These are phyloP conservation scores for Magallana angulata DNA, from an alignment of 1,140 invertebrate species.

Conservation along the genomic window DNA sequence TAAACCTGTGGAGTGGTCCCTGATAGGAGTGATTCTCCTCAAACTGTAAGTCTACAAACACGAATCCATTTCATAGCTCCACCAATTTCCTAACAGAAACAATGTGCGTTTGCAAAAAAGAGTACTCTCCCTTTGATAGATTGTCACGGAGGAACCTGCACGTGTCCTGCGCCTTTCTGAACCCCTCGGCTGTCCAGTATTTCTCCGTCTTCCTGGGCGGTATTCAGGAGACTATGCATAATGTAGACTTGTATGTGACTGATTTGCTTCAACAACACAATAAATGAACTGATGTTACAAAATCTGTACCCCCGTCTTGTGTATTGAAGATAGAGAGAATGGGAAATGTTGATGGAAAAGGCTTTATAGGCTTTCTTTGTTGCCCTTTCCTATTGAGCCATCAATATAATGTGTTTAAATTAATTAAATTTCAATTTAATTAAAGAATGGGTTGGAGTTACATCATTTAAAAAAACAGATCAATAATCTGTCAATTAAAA, in stretches of 20 bases:
- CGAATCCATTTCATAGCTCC: background rate
- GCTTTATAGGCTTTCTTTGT: no score
- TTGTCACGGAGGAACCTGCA: conserved; percentile 39
- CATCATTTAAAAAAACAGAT: no score
- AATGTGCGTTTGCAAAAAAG: background rate
- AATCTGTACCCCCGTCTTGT: background rate
- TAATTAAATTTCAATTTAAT: no score
- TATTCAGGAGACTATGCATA: conserved; percentile 21
- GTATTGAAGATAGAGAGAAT: background rate
- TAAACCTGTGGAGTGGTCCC: conserved; percentile 72
- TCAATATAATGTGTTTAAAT: no score
- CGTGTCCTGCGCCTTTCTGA: conserved; percentile 49
- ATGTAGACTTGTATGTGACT: conserved; percentile 34
- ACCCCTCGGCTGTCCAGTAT: conserved; percentile 15
- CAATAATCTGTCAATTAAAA: no score
- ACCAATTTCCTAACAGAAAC: background rate
- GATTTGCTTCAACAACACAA: conserved; percentile 12
- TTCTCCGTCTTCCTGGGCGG: conserved; percentile 28
- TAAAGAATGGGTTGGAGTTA: no score
- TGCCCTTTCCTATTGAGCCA: no score
- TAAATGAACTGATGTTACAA: background rate
- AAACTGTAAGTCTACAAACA: conserved; percentile 70
- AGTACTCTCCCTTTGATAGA: conserved; percentile 44
- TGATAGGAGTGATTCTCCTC: conserved; percentile 70
- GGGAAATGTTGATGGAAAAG: background rate